Base-by-base conservation (phyloP, 2,797 vertebrate genomes). In the Fistularia tabacaria region DNA sequence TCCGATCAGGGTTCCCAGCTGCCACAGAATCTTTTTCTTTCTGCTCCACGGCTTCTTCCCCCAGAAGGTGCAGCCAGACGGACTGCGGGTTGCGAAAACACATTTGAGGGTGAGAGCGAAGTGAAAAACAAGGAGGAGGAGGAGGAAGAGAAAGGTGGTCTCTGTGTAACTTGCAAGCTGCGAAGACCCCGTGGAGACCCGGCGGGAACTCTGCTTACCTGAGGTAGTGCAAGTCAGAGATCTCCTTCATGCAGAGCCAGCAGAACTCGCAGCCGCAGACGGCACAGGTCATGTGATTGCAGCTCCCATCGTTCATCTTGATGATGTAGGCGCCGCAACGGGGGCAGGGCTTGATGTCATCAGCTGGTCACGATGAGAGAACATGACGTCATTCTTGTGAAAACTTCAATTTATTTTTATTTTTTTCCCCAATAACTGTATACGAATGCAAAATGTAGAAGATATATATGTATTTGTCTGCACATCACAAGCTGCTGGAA, bases 181-280 rank as follows among this genome's bases (percentile, higher is more conserved):
- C 25, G 25, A 25, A 25, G 25, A 5, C 25, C 25, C 8, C 8
- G 41, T 3, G 1, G 9, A 25, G 25, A 5, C 25, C 25, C 8
- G 14, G 41, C 7, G 1, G 9, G 44, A 6, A 11, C 8, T 8
- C 1, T 1, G 9, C 3, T 6, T 79, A 98, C 96, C 97, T 99
- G 92, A 99, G 95, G 93, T 99, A 99, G 93, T 99, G 97, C 89
- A 99, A 91, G 59, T 99, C 97, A 1, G 97, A 99, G 88, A 99
- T 99, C 87, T 99, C 97, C 91, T 99, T 99, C 97, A 99, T 99
- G 83, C 97, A 99, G 49, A 99, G 93, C 97, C 97, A 99, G 88
- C 97, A 99, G 91, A 99, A 99, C 87, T 99, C 97, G 14, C 95
- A 99, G 87, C 97, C 97, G 0, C 97, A 99, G 54, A 99, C 96